Conservation (phyloP, 1,140 invertebrate species). For the Mesaphorura yosii region DNA sequence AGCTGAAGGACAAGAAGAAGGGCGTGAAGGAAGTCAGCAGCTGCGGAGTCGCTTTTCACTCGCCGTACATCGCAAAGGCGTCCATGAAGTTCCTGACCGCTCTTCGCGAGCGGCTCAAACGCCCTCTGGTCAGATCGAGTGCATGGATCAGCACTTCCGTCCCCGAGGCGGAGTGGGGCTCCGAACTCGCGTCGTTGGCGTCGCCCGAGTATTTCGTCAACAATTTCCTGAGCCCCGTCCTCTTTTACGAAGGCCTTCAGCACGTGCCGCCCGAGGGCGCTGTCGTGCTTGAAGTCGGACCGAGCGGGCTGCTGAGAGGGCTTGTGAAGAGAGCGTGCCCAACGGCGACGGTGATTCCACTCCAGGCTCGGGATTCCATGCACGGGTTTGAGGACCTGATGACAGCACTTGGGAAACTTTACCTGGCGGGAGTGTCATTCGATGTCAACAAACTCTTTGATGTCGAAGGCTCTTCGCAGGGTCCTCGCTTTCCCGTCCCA, state of each 20-base stretch:
- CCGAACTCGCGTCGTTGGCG: constrained; percentile 62
- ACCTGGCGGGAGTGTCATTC: constrained; percentile 49
- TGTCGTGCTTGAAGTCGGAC: constrained; percentile 81
- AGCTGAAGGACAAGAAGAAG: constrained; percentile 70
- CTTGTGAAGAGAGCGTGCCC: constrained; percentile 67
- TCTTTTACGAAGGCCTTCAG: constrained; percentile 52
- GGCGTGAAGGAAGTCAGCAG: constrained; percentile 71
- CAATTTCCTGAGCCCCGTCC: constrained; percentile 71
- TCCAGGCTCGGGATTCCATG: constrained; percentile 57
- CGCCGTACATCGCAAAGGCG: constrained; percentile 58
- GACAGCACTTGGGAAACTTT: constrained; percentile 66
- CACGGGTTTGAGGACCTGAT: constrained; percentile 58
- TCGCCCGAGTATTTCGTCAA: constrained; percentile 92
- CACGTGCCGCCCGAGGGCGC: constrained; percentile 80
- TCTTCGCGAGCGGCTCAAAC: not conserved
- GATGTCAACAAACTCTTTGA: not conserved
- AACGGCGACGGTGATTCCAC: constrained; percentile 49
- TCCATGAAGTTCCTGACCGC: constrained; percentile 33
- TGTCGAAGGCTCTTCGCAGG: too few species aligned
- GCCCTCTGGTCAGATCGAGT: constrained; percentile 60
- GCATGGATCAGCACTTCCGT: constrained; percentile 91
- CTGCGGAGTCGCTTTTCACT: constrained; percentile 86
- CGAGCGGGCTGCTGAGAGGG: constrained; percentile 77
- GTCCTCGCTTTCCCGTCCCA: not conserved
- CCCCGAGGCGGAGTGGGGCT: constrained; percentile 67